Evolutionary conservation across 2,113 vertebrate species (phyloP), one percentile per base, ranked within the genome.

Genomic region (Scytalopus superciliaris): DNA sequence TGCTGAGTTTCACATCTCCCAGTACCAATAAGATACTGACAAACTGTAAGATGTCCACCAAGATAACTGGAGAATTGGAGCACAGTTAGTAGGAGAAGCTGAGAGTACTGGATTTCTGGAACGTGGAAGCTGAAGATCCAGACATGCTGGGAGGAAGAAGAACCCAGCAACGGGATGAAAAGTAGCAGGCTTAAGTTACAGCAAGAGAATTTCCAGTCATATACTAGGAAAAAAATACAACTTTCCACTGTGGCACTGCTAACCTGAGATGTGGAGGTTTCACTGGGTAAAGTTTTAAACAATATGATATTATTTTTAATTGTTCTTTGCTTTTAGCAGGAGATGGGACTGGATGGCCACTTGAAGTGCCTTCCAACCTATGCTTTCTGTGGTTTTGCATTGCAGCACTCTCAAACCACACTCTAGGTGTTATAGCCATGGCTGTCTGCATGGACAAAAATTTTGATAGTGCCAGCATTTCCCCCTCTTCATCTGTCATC

Each of bases 291-390:
- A 0, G 0, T 64, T 64, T 45, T 74, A 9, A 50, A 9, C 10
- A 37, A 19, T 7, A 19, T 0, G 4, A 28, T 19, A 17, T 4
- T 35, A 3, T 7, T 28, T 9, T 24, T 10, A 30, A n/a, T 9
- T 37, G 56, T 56, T 13, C 16, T 64, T 82, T 47, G 11, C 8
- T 79, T 83, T 66, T 60, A 75, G 15, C 9, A 33, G 56, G 40
- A 78, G 11, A 14, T 78, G 10, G 9, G 13, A 35, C 9, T 17
- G 19, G 8, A 23, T 56, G 30, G 45, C 35, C 7, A 35, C 5
- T 19, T 75, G 21, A 63, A 62, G 10, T 12, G 3, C 3, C 25
- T 68, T 79, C 33, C 24, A 57, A 7, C 3, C 1, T 4, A 8
- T 24, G 4, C 8, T 64, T 59, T 64, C n/a, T 37, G 9, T 67